These are phyloP conservation scores for Idaea biselata DNA, from an alignment of 2,888 invertebrate species.

Conservation along the genomic window DNA sequence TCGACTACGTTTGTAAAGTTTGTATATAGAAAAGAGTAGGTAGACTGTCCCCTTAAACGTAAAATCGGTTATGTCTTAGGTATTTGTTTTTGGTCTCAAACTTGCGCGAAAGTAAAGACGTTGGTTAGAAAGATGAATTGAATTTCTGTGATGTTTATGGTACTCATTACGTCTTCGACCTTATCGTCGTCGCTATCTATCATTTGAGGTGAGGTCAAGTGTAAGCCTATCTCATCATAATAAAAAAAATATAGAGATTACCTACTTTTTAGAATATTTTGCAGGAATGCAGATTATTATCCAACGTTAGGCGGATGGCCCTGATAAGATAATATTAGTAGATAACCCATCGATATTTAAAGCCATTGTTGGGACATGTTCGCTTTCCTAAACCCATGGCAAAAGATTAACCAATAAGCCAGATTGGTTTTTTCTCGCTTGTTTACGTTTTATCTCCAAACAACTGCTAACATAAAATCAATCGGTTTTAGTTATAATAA, in stretches of 20 bases:
- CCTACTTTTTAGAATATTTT: background rate
- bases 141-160: too few species aligned
- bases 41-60: too few species aligned
- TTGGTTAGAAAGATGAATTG: background rate
- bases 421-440: background rate
- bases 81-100: background rate
- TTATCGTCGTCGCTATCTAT: too few species aligned
- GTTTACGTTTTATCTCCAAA: background rate
- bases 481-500: conserved; percentile 10
- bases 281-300: background rate
- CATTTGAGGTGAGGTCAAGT: too few species aligned
- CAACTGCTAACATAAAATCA: conserved; percentile 7
- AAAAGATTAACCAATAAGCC: background rate
- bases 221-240: too few species aligned
- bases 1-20: too few species aligned
- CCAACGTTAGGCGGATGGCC: background rate
- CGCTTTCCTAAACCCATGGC: background rate
- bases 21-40: too few species aligned
- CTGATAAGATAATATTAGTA: background rate
- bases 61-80: background rate
- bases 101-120: background rate
- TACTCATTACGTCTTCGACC: too few species aligned
- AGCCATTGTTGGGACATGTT: background rate
- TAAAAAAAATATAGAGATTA: background rate
- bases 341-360: background rate